Conservation (phyloP, 1,140 invertebrate species). For the Drosophila malerkotliana region DNA sequence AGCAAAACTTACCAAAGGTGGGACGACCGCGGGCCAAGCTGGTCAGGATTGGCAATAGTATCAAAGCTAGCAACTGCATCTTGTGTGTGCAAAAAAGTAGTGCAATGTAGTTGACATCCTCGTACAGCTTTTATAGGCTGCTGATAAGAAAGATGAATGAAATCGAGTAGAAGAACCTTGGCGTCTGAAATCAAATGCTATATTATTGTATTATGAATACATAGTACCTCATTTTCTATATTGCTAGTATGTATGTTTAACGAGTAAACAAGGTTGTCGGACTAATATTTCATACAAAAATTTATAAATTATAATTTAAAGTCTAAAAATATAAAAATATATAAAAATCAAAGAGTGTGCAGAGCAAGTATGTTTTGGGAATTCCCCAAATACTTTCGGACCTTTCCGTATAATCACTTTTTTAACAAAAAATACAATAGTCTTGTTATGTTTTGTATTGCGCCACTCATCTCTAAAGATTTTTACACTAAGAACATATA, state of each 20-base stretch:
- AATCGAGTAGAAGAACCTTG: slow-evolving; percentile 33
- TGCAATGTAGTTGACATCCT: background rate
- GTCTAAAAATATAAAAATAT: background rate
- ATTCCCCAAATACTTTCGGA: background rate
- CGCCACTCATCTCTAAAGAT: background rate
- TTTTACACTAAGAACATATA: background rate
- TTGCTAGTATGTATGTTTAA: slow-evolving; percentile 6
- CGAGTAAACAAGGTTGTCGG: slow-evolving; percentile 37
- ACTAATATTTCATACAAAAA: slow-evolving; percentile 3
- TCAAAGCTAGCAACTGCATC: slow-evolving; percentile 46
- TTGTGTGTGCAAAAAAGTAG: slow-evolving; percentile 9
- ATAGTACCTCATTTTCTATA: background rate
- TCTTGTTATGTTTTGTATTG: background rate
- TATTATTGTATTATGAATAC: slow-evolving; percentile 1
- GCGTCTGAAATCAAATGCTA: background rate
- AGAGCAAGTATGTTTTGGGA: background rate
- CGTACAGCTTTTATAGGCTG: slow-evolving; percentile 28
- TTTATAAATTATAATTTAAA: background rate
- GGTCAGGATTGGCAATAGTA: slow-evolving; percentile 25
- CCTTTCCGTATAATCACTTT: background rate
- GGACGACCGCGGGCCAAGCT: slow-evolving; percentile 34
- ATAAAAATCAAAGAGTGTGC: background rate
- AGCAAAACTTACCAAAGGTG: slow-evolving; percentile 67
- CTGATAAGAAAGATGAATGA: slow-evolving; percentile 38
- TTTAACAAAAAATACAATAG: background rate